phyloP scores from a whole-genome alignment of 2,888 invertebrate species.

The Galeopsomyia nigrocyanea region DNA sequence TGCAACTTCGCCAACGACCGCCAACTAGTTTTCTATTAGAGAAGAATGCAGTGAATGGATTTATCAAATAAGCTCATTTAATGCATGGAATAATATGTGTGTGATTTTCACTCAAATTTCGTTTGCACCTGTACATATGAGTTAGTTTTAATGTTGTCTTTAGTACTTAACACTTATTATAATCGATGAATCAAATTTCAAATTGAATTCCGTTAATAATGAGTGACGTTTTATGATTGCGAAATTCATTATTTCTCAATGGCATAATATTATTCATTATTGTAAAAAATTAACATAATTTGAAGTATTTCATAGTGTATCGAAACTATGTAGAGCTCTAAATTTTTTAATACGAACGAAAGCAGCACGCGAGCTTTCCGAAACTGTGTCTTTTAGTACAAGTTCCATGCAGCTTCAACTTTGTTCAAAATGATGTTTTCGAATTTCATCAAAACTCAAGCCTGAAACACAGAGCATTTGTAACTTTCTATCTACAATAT shows the following conservation, averaged over 20 bases:
- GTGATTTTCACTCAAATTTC: slow-evolving; percentile 19
- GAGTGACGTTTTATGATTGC: too few relatives aligned
- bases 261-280: too few relatives aligned
- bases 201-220: neutral
- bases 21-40: slow-evolving; percentile 22
- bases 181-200: neutral
- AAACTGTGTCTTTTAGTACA: slow-evolving; percentile 13
- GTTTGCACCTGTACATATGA: slow-evolving; percentile 30
- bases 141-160: slow-evolving; percentile 3
- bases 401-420: neutral
- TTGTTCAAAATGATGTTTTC: neutral
- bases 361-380: slow-evolving; percentile 12
- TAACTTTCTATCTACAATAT: slow-evolving; percentile 29
- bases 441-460: neutral
- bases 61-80: slow-evolving; percentile 18
- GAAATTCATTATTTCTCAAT: too few relatives aligned
- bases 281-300: too few relatives aligned
- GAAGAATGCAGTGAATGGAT: slow-evolving; percentile 8
- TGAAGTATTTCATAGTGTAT: too few relatives aligned
- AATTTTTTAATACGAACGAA: neutral
- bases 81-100: slow-evolving; percentile 16
- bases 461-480: slow-evolving; percentile 10
- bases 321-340: too few relatives aligned
- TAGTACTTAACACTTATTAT: slow-evolving; percentile 24
- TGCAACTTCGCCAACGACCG: slow-evolving; percentile 1